Base-by-base conservation (phyloP, 2,113 vertebrate species). In the Gnathonemus echidnorhynchus region DNA sequence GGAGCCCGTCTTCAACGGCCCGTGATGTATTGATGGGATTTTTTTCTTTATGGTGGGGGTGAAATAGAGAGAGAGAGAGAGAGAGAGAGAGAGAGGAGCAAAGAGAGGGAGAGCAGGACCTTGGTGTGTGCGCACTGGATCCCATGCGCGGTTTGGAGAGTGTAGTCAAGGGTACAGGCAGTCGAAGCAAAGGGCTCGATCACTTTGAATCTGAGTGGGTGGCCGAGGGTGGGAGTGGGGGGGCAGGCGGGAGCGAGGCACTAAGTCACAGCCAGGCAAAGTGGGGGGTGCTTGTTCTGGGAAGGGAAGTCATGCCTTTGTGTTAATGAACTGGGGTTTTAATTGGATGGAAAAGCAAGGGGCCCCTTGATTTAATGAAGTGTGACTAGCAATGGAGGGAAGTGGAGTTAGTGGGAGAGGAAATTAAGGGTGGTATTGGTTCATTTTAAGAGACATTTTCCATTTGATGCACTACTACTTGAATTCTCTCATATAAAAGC, bases 261-360 rank as follows among this genome's bases (percentile, higher is more conserved):
- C 80, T 92, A 77, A 42, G 42, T 35, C 35, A 89, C 46, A 58
- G 9, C 80, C 56, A 62, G 24, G 66, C n/a, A n/a, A 27, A 35
- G 66, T 31, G n/a, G 27, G 9, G 8, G 31, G 66, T 10, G n/a
- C 66, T 15, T 90, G 91, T 91, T 90, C 50, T 93, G 93, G 85
- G 45, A 92, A 89, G 58, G 91, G 91, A 58, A 93, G 93, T 93
- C 91, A 91, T 45, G 86, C 53, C 91, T 91, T 66, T 70, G 88
- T 92, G 91, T 92, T 95, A 95, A 95, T 94, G 93, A 95, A 93
- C 93, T 90, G 91, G 91, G 92, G 92, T 92, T 66, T 93, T 96
- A 95, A 95, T 95, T 95, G 93, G 94, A 92, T 93, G 93, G 91
- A 93, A 93, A 91, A 92, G 92, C 46, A 92, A 31, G 27, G 27